A percentile compares a stretch with the other conserved stretches of the same genome.
Conservation (phyloP, 2,888 invertebrate species). For the Cataglyphis cursor region DNA sequence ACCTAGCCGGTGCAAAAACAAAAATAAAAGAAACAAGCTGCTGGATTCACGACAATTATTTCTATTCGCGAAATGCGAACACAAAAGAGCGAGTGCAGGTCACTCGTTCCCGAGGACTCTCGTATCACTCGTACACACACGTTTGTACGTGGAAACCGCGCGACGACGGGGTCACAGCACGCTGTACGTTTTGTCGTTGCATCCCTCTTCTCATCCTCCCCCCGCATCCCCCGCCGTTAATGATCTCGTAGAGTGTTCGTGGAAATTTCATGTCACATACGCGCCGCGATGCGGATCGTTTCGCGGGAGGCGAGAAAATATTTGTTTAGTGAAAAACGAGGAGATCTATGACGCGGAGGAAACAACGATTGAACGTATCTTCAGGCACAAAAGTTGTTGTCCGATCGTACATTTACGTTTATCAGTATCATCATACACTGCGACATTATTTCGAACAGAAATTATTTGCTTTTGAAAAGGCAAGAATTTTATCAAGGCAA, state of each 20-base stretch:
- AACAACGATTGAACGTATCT: neutral
- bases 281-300: constrained; percentile 11
- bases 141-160: constrained; percentile 31
- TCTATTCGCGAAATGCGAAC: constrained; percentile 16
- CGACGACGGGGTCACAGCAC: constrained; percentile 41
- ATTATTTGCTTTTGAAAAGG: neutral
- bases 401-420: constrained; percentile 5
- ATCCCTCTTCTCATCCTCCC: neutral
- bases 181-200: constrained; percentile 54
- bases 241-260: constrained; percentile 36
- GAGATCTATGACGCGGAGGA: neutral
- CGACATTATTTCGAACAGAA: neutral
- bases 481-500: neutral
- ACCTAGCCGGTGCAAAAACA: constrained; percentile 9
- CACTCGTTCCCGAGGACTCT: constrained; percentile 28
- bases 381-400: too few species aligned
- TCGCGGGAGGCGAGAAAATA: constrained; percentile 15
- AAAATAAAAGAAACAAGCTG: constrained; percentile 35
- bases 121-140: constrained; percentile 27
- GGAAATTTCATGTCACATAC: constrained; percentile 52
- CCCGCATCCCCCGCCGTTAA: constrained; percentile 48
- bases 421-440: neutral
- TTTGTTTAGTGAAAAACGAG: neutral
- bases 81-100: constrained; percentile 2
- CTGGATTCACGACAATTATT: constrained; percentile 45